Conservation (phyloP, 2,888 invertebrate genomes). For the Mongoloraphidia duomilia region DNA sequence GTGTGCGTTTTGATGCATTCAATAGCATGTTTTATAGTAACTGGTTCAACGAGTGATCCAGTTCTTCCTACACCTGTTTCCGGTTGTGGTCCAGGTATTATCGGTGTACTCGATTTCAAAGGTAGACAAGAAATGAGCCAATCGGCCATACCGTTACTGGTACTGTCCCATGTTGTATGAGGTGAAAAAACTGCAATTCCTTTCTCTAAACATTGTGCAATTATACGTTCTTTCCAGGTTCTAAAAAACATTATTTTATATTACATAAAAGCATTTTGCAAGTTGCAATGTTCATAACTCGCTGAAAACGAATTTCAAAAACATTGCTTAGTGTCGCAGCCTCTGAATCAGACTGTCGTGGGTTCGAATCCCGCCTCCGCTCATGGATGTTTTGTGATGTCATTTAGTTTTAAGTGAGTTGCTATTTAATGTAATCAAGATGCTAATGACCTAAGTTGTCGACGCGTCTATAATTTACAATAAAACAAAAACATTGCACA, state of each 20-base stretch:
- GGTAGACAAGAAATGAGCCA: conserved; percentile 69
- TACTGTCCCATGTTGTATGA: conserved; percentile 81
- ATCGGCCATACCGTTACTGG: conserved; percentile 77
- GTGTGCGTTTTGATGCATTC: conserved; percentile 53
- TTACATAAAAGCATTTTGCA: background rate
- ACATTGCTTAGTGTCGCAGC: too few relatives aligned
- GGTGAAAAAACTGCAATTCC: conserved; percentile 85
- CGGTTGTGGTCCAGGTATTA: conserved; percentile 28
- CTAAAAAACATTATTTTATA: conserved; percentile 24
- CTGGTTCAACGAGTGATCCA: conserved; percentile 32
- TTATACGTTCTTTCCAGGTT: conserved; percentile 67
- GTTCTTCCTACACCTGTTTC: conserved; percentile 40
- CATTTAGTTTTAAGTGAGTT: too few relatives aligned
- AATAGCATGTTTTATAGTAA: conserved; percentile 47
- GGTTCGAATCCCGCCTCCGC: too few relatives aligned
- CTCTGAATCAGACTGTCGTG: too few relatives aligned
- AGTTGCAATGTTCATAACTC: too few relatives aligned
- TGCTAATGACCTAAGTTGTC: too few relatives aligned
- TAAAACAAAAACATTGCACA: too few relatives aligned
- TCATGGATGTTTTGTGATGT: too few relatives aligned
- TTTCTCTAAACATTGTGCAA: conserved; percentile 65
- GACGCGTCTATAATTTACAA: too few relatives aligned
- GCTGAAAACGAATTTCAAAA: too few relatives aligned
- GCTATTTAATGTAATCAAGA: too few relatives aligned
- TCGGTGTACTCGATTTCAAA: conserved; percentile 27